phyloP scores from a whole-genome alignment of 2,797 vertebrate genomes.

The Enteromius unitaeniatus region DNA sequence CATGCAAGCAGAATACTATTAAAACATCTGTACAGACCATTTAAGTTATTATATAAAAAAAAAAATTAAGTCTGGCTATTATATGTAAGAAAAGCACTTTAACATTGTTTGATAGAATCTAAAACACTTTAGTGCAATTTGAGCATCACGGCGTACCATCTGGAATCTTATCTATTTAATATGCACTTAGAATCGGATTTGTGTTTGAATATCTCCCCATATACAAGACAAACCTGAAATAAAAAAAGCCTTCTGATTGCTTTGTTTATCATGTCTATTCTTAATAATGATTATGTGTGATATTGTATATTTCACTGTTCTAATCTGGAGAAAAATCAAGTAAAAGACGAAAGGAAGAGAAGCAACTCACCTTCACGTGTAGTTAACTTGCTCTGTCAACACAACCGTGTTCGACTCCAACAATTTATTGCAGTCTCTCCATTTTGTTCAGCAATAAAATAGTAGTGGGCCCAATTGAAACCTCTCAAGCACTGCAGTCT shows the following conservation, averaged over 20 bases:
- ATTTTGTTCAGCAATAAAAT: conserved; percentile 76
- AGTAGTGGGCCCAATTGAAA: conserved; percentile 60
- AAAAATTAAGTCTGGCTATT: background rate
- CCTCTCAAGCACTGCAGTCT: conserved; percentile 56
- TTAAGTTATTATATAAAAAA: too few relatives aligned
- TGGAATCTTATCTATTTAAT: background rate
- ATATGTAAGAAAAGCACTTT: conserved; percentile 10
- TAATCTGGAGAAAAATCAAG: background rate
- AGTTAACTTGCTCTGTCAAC: conserved; percentile 23
- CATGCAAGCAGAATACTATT: background rate
- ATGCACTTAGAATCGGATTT: background rate
- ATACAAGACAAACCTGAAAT: background rate
- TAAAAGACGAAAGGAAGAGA: conserved; percentile 3
- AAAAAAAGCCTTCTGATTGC: background rate
- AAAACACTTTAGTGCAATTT: background rate
- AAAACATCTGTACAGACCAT: background rate
- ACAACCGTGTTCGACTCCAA: conserved; percentile 56
- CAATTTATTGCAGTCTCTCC: conserved; percentile 63
- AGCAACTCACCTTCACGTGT: conserved; percentile 49
- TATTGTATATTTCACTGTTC: background rate
- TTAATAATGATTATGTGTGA: background rate
- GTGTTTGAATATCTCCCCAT: background rate
- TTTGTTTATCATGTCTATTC: background rate
- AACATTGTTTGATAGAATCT: background rate
- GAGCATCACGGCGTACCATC: background rate